Base-by-base conservation (phyloP, 2,888 invertebrate genomes). In the Acleris literana region DNA sequence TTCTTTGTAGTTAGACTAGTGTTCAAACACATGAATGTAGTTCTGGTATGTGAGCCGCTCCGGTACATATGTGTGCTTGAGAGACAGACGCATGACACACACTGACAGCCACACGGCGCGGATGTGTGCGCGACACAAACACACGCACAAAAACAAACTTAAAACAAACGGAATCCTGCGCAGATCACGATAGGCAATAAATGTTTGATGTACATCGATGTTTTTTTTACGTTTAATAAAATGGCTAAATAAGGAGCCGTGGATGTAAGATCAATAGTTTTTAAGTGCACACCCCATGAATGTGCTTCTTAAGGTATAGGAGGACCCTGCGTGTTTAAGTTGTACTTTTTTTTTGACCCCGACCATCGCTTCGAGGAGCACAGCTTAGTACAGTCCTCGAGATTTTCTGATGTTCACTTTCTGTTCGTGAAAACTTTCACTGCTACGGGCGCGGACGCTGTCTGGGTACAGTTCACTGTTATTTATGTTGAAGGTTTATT, bases 11-110 rank as follows among this genome's bases (percentile, higher is more conserved):
- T 78, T 68, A 69, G 70, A 11, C 11, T 85, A 84, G 76, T 74
- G 64, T 70, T 75, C 69, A 66, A 69, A 73, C 69, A 75, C 74
- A 69, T 77, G 71, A 74, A 71, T 73, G 76, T 69, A 76, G 72
- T 74, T 90, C 92, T 91, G 92, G 92, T 92, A 92, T 92, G 92
- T 92, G 92, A 92, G 92, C 92, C 76, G 88, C 85, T 80, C 80
- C 85, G 85, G 83, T 80, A 77, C 75, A 72, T 85, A 81, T 86
- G 84, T 91, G 91, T 90, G 90, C 90, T 90, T 90, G 75, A 86
- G 88, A 78, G 75, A 71, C 74, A 76, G 81, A 39, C 78, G 90
- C 90, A 90, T 90, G 90, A 76, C 74, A 74, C 82, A 69, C 39
- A 39, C 71, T 70, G 74, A 79, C 80, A 82, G 74, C 80, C 80